A percentile compares a stretch with the other conserved stretches of the same genome.
These are phyloP conservation scores for Drosophila kepulauana DNA, from an alignment of 1,140 invertebrate genomes.

Conservation along the genomic window DNA sequence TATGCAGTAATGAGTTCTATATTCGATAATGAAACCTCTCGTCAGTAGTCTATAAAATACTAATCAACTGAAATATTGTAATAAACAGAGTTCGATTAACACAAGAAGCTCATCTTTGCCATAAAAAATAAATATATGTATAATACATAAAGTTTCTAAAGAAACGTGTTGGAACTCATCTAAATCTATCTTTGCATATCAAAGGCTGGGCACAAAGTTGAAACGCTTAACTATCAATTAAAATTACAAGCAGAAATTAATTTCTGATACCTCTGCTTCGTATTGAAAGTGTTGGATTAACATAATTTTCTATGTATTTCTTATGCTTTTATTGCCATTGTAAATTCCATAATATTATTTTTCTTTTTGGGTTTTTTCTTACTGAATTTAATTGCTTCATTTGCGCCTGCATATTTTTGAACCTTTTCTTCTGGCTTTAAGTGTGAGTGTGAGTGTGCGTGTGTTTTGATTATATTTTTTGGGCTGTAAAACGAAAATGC, in stretches of 20 bases:
- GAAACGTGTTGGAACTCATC: background rate
- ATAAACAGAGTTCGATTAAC: background rate
- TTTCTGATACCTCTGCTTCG: conserved; percentile 36
- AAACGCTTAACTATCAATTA: conserved; percentile 57
- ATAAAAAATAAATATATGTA: background rate
- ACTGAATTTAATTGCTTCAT: conserved; percentile 79
- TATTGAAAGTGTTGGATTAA: conserved; percentile 38
- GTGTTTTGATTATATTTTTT: conserved; percentile 32
- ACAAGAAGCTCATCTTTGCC: background rate
- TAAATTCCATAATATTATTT: conserved; percentile 54
- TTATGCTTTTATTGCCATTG: conserved; percentile 38
- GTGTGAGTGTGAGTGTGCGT: conserved; percentile 2
- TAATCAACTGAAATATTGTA: background rate
- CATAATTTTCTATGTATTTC: conserved; percentile 51
- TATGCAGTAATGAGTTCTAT: background rate
- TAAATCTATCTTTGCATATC: conserved; percentile 7
- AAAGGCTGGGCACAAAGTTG: background rate
- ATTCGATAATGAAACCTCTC: background rate
- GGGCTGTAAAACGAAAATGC: conserved; percentile 49
- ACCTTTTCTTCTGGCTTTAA: conserved; percentile 28
- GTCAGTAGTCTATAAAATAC: background rate
- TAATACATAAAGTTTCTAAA: background rate
- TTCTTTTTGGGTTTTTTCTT: conserved; percentile 6
- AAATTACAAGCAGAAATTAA: conserved; percentile 63
- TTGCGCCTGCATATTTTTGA: conserved; percentile 47